Evolutionary conservation across 2,113 vertebrate genomes (phyloP), one percentile per base, ranked within the genome.

Genomic region (Stercorarius parasiticus): DNA sequence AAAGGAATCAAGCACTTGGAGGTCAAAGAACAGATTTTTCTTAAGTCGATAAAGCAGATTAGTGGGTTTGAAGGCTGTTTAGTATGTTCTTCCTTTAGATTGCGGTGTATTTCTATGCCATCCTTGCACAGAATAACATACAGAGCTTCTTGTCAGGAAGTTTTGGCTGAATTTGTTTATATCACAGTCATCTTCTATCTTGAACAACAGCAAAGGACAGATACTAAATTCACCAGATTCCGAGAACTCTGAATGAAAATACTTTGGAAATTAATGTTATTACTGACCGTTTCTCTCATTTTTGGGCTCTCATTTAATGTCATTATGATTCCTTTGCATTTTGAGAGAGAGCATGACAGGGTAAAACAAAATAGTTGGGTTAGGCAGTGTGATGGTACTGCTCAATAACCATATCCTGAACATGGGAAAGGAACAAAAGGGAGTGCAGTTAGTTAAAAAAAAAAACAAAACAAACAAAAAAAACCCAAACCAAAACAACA

Each of bases 1-100:
- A 93, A 94, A 95, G 86, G 83, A 90, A 81, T 86, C 11, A 52
- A 91, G 34, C 30, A 42, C 25, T 76, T 90, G 79, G 95, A 95
- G 80, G 86, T 95, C 95, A 95, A 92, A 73, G n/a, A 90, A 70
- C 62, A 67, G 74, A 42, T 87, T 86, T 92, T 72, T 58, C 42
- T 25, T 36, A 23, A 80, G 82, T 82, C 0, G 0, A 56, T 96
- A 67, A 84, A 95, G 72, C 19, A 69, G 74, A 78, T 78, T 22
- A 52, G 42, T 61, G 79, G 18, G 15, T 86, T 89, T 84, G 34
- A 42, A 59, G 71, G 50, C 53, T 85, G 50, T 47, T 27, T 66
- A n/a, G 29, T 15, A 19, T 53, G 19, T 55, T 89, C 56, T 73
- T 90, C 65, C 73, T 90, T 95, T 65, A 69, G 36, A 18, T 58